Percentiles rank a stretch among this genome's conserved stretches.
Conservation (phyloP, 1,140 invertebrate species). For the Sesamia nonagrioides region DNA sequence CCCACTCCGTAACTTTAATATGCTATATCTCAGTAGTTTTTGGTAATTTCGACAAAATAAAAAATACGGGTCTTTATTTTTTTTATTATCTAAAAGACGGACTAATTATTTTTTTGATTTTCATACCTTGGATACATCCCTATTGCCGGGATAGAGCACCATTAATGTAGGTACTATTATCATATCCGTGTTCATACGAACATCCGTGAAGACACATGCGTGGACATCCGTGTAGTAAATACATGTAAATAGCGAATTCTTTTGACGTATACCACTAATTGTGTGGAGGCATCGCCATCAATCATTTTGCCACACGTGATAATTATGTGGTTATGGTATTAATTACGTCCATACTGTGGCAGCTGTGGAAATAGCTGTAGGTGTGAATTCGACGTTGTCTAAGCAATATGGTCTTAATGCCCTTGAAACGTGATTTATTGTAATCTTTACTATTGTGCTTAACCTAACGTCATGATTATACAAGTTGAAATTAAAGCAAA, state of each 20-base stretch:
- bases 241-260: not conserved
- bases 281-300: conserved; percentile 2
- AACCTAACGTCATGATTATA: not conserved
- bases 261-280: conserved; percentile 19
- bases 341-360: not conserved
- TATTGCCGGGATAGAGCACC: too few relatives aligned
- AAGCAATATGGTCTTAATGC: not conserved
- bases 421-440: conserved; percentile 9
- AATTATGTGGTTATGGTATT: not conserved
- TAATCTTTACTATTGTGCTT: not conserved
- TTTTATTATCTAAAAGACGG: too few relatives aligned
- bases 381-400: not conserved
- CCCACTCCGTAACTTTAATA: too few relatives aligned
- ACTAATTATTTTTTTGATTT: too few relatives aligned
- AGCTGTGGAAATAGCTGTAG: not conserved
- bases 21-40: too few relatives aligned
- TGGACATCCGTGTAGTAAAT: conserved; percentile 2
- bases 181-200: not conserved
- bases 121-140: too few relatives aligned
- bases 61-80: too few relatives aligned
- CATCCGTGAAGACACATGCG: not conserved
- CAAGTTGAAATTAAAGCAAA: too few relatives aligned
- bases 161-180: not conserved
- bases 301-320: not conserved
- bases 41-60: too few relatives aligned